Percentiles rank a stretch among this genome's conserved stretches.
These are phyloP conservation scores for Circaetus cinerascens DNA, from an alignment of 2,113 vertebrate species.

Conservation along the genomic window DNA sequence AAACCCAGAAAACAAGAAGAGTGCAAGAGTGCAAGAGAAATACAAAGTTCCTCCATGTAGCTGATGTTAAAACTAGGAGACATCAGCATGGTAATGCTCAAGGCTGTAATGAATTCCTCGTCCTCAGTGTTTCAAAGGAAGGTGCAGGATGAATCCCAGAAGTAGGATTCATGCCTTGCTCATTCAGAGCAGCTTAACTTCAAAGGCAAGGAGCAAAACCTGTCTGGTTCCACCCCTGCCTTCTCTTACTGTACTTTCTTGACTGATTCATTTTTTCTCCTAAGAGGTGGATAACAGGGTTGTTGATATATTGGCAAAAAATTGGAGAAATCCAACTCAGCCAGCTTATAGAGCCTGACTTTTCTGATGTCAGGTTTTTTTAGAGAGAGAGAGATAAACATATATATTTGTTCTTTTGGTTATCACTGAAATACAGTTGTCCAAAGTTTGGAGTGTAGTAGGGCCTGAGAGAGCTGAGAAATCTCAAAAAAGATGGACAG, in stretches of 20 bases:
- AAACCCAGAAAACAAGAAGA: background rate
- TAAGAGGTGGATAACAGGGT: background rate
- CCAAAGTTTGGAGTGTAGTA: background rate
- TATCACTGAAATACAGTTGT: conserved; percentile 7
- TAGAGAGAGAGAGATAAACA: background rate
- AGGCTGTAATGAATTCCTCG: background rate
- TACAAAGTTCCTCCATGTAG: background rate
- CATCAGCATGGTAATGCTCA: background rate
- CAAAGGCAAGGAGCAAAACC: conserved; percentile 1
- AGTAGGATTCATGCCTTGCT: background rate
- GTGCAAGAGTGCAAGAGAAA: background rate
- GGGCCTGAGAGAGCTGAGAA: background rate
- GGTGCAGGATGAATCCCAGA: background rate
- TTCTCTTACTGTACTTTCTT: background rate
- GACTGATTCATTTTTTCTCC: background rate
- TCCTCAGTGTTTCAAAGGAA: background rate
- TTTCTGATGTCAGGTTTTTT: background rate
- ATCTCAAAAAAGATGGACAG: background rate
- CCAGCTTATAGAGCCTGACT: background rate
- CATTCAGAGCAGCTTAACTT: background rate
- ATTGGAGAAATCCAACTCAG: background rate
- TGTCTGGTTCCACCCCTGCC: background rate
- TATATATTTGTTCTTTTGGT: background rate
- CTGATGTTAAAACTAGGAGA: background rate
- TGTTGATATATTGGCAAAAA: background rate